Evolutionary conservation across 2,113 vertebrate species (phyloP).

Genomic region (Aptenodytes patagonicus): DNA sequence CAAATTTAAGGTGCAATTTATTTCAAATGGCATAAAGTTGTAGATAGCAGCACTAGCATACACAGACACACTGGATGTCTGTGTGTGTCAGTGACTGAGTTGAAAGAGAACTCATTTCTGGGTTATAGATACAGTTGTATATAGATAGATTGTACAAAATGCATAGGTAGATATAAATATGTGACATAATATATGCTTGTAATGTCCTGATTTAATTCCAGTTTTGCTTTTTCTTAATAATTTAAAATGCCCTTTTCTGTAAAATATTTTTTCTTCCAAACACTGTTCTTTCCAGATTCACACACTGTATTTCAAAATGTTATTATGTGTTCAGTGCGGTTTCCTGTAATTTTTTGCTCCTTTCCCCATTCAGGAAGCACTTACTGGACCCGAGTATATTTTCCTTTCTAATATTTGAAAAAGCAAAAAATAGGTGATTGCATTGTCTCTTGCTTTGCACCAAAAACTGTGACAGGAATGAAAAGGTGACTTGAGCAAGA

Average conservation of each 20-base stretch:
- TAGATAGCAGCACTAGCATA: constrained; percentile 40
- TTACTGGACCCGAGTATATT: background rate
- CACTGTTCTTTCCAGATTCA: background rate
- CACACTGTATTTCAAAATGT: background rate
- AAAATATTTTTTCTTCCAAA: background rate
- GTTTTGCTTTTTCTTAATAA: background rate
- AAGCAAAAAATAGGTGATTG: background rate
- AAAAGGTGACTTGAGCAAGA: background rate
- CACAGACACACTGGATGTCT: background rate
- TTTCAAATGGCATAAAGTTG: constrained; percentile 76
- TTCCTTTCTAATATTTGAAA: background rate
- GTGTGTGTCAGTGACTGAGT: background rate
- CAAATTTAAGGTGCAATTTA: constrained; percentile 77
- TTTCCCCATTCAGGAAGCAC: background rate
- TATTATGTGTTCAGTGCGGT: background rate
- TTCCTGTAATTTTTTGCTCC: background rate
- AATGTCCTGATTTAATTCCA: background rate
- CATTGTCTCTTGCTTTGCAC: background rate
- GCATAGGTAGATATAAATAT: background rate
- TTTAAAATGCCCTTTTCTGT: background rate
- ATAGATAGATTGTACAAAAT: background rate
- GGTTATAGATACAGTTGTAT: background rate
- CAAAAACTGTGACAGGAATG: background rate
- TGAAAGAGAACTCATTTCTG: background rate
- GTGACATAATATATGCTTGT: background rate